Conservation (phyloP, 2,113 vertebrate genomes). For the Bettongia penicillata region DNA sequence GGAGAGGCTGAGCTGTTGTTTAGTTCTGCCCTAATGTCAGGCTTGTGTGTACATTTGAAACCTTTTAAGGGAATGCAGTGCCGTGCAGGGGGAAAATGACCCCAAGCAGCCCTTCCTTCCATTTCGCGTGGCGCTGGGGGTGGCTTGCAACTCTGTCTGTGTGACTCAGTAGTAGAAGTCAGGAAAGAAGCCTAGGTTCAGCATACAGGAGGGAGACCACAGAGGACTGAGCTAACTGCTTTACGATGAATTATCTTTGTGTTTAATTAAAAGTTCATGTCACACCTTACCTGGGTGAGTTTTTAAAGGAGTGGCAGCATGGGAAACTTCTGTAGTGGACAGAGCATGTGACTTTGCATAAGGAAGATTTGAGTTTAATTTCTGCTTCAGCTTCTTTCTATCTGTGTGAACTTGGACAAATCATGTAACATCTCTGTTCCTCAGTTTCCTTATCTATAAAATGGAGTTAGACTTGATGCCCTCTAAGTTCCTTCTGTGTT, state of each 20-base stretch:
- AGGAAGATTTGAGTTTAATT: not conserved
- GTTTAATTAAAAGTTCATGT: not conserved
- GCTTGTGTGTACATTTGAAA: slow-evolving; percentile 67
- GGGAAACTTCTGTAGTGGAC: not conserved
- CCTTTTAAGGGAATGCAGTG: slow-evolving; percentile 85
- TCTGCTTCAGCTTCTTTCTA: not conserved
- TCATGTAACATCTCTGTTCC: not conserved
- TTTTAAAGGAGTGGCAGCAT: not conserved
- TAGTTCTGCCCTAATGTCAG: slow-evolving; percentile 72
- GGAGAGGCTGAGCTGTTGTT: slow-evolving; percentile 69
- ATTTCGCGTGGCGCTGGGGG: slow-evolving; percentile 72
- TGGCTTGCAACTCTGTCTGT: slow-evolving; percentile 52
- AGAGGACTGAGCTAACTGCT: not conserved
- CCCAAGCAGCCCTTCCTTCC: slow-evolving; percentile 71
- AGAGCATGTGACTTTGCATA: not conserved
- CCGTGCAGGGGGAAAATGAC: slow-evolving; percentile 74
- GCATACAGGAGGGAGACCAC: not conserved
- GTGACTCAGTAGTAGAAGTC: slow-evolving; percentile 61
- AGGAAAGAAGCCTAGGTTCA: not conserved
- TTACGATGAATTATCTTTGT: not conserved
- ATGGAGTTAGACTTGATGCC: not conserved
- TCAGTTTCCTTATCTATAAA: not conserved
- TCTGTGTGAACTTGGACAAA: not conserved
- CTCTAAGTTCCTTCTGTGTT: not conserved
- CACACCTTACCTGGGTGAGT: not conserved